A percentile compares a stretch with the other conserved stretches of the same genome.
phyloP scores from a whole-genome alignment of 2,888 invertebrate genomes.

The Cantharis lateralis region DNA sequence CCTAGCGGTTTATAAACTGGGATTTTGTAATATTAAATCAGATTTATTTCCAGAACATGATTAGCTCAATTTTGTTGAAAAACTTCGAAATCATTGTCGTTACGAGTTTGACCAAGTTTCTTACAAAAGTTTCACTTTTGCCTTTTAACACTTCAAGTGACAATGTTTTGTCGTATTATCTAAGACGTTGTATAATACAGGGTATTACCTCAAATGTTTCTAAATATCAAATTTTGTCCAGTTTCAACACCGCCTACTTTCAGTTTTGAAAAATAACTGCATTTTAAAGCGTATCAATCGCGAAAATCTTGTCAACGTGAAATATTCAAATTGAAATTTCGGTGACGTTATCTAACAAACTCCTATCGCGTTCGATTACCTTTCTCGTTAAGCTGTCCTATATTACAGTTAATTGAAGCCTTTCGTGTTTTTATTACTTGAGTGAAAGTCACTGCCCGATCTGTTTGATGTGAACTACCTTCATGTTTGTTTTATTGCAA shows the following conservation, averaged over 20 bases:
- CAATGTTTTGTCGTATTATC: not conserved
- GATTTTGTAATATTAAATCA: not conserved
- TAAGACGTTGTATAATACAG: not conserved
- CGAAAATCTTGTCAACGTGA: not conserved
- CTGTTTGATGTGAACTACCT: not conserved
- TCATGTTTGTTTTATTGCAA: not conserved
- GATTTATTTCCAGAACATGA: not conserved
- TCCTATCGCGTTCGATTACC: constrained; percentile 16
- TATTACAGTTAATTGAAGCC: constrained; percentile 3
- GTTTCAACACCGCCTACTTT: not conserved
- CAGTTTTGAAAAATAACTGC: not conserved
- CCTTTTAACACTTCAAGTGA: not conserved
- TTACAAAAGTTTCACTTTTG: not conserved
- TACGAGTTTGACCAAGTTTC: not conserved
- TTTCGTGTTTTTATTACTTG: not conserved
- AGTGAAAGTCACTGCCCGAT: not conserved
- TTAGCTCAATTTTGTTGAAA: not conserved
- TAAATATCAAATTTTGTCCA: not conserved
- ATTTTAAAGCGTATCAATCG: not conserved
- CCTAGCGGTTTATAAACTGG: not conserved
- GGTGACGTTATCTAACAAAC: constrained; percentile 14
- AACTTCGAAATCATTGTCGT: not conserved
- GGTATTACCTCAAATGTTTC: not conserved
- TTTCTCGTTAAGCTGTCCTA: constrained; percentile 9
- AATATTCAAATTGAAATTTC: constrained; percentile 8